These are phyloP conservation scores for Nephila pilipes DNA, from an alignment of 1,140 invertebrate species.

Conservation along the genomic window DNA sequence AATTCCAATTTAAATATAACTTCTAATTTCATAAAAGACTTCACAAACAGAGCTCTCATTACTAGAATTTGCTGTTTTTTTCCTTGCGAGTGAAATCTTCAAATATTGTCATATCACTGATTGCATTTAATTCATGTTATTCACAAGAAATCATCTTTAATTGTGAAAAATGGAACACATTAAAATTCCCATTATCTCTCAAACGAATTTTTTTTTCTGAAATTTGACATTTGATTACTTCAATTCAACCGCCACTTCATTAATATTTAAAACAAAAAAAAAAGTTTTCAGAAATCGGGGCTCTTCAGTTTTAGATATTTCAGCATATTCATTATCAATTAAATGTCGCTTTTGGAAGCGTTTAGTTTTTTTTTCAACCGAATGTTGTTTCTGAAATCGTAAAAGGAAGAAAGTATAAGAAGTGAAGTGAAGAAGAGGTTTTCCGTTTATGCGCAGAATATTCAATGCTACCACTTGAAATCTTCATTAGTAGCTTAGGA, in stretches of 20 bases:
- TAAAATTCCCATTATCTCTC: conserved; percentile 1
- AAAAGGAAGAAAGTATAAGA: no score
- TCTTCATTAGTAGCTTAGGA: conserved; percentile 16
- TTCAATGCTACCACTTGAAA: neutral
- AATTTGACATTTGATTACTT: neutral
- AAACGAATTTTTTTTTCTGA: neutral
- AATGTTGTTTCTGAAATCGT: neutral
- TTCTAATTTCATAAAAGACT: neutral
- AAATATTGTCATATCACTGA: neutral
- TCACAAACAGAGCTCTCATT: neutral
- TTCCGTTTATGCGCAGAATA: neutral
- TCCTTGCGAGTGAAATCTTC: neutral
- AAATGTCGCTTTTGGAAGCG: neutral
- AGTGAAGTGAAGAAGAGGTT: no score
- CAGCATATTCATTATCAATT: conserved; percentile 9
- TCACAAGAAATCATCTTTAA: neutral
- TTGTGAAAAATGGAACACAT: conserved; percentile 7
- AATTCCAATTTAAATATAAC: neutral
- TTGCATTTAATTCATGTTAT: neutral
- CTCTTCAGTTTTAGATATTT: conserved; percentile 9
- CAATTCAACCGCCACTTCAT: neutral
- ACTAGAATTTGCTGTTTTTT: neutral
- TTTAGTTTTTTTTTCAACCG: neutral
- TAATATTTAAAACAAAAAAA: conserved; percentile 3
- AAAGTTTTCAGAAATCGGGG: neutral